Evolutionary conservation across 2,888 invertebrate genomes (phyloP).

Genomic region (Apodemia duryi): DNA sequence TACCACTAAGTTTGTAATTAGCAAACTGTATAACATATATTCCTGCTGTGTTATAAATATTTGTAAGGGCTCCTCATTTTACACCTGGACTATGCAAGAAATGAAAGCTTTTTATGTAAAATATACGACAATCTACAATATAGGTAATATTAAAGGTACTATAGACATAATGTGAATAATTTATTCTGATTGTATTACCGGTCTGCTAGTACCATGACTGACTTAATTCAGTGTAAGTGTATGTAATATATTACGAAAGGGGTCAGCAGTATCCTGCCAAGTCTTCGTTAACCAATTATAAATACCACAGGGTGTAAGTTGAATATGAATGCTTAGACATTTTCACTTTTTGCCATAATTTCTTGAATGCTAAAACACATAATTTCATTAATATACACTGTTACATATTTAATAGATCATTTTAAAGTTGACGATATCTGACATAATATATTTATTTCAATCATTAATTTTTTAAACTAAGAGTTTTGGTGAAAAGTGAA

Average conservation of each 20-base stretch:
- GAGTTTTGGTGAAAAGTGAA: slow-evolving; percentile 27
- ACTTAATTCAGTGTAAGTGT: slow-evolving; percentile 25
- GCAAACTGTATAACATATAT: not conserved
- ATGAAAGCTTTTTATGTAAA: not conserved
- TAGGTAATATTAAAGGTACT: not conserved
- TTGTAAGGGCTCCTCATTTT: not conserved
- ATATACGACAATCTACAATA: not conserved
- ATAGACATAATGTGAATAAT: not conserved
- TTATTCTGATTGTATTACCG: not conserved
- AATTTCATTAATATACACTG: too few species aligned
- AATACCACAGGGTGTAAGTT: slow-evolving; percentile 42
- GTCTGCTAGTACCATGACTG: not conserved
- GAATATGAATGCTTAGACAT: slow-evolving; percentile 40
- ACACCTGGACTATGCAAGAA: not conserved
- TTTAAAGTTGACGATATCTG: too few species aligned
- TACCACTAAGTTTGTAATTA: too few species aligned
- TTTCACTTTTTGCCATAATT: slow-evolving; percentile 32
- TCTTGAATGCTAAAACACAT: not conserved
- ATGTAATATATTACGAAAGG: slow-evolving; percentile 23
- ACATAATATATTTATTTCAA: too few species aligned
- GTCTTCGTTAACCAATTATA: not conserved
- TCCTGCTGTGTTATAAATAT: not conserved
- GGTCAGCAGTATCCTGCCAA: slow-evolving; percentile 10
- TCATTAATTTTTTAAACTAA: not conserved
- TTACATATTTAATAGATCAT: not conserved